phyloP scores from a whole-genome alignment of 2,797 vertebrate genomes.

The Coranthus polyacanthus region DNA sequence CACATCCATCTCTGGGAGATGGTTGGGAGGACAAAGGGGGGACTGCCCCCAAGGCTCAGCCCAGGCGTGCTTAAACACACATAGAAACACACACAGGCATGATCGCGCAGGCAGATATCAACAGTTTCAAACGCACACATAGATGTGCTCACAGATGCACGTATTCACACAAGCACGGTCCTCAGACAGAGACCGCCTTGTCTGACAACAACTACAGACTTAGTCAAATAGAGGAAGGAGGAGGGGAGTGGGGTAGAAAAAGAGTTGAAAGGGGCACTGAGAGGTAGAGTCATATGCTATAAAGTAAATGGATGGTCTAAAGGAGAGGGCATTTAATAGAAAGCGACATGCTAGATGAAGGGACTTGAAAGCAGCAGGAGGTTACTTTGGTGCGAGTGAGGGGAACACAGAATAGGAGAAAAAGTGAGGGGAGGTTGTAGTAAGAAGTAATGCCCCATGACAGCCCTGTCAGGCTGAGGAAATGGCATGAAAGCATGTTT shows the following conservation, averaged over 20 bases:
- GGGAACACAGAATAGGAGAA: constrained; percentile 17
- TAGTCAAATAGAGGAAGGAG: constrained; percentile 70
- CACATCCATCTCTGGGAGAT: constrained; percentile 87
- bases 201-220: constrained; percentile 81
- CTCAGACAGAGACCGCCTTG: constrained; percentile 85
- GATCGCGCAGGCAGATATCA: constrained; percentile 66
- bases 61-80: constrained; percentile 70
- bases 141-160: constrained; percentile 57
- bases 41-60: constrained; percentile 78
- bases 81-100: constrained; percentile 18
- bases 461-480: constrained; percentile 58
- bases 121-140: constrained; percentile 73
- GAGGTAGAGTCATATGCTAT: constrained; percentile 49
- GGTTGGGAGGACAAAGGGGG: constrained; percentile 84
- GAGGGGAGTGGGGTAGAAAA: constrained; percentile 33
- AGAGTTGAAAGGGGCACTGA: constrained; percentile 63
- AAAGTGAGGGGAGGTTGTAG: constrained; percentile 26
- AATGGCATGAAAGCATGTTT: constrained; percentile 60
- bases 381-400: constrained; percentile 22
- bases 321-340: constrained; percentile 58
- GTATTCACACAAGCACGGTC: constrained; percentile 71
- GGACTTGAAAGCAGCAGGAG: constrained; percentile 40
- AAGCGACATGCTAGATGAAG: constrained; percentile 50
- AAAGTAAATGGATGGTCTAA: constrained; percentile 59
- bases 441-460: constrained; percentile 60